Evolutionary conservation across 2,888 invertebrate genomes (phyloP).

Genomic region (Noctua pronuba): DNA sequence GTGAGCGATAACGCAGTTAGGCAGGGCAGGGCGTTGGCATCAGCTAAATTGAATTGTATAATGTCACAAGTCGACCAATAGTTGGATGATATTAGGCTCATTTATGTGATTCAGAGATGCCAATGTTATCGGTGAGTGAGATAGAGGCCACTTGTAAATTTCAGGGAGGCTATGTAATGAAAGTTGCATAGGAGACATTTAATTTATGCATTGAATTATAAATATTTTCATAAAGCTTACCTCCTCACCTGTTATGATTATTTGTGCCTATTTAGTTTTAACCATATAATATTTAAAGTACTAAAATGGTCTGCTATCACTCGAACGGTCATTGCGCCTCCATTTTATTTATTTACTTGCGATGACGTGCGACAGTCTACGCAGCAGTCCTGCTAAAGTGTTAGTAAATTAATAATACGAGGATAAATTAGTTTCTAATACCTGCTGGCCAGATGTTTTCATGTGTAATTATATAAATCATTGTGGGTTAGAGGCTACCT

Average conservation of each 20-base stretch:
- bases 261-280: slow-evolving; percentile 85
- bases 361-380: slow-evolving; percentile 75
- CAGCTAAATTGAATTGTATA: slow-evolving; percentile 76
- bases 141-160: slow-evolving; percentile 79
- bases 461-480: slow-evolving; percentile 69
- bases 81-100: slow-evolving; percentile 79
- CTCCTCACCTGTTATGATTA: slow-evolving; percentile 81
- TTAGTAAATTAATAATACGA: slow-evolving; percentile 60
- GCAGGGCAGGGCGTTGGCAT: slow-evolving; percentile 74
- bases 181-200: slow-evolving; percentile 81
- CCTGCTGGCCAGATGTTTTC: slow-evolving; percentile 77
- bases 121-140: slow-evolving; percentile 74
- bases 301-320: slow-evolving; percentile 79
- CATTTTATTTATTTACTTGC: slow-evolving; percentile 77
- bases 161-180: slow-evolving; percentile 79
- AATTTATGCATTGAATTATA: slow-evolving; percentile 84
- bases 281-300: slow-evolving; percentile 79
- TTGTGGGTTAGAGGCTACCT: slow-evolving; percentile 66
- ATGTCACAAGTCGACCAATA: slow-evolving; percentile 79
- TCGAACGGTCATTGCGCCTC: slow-evolving; percentile 81
- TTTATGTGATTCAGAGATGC: slow-evolving; percentile 77
- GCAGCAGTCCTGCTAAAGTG: slow-evolving; percentile 82
- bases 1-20: slow-evolving; percentile 74
- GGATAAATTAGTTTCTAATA: slow-evolving; percentile 65
- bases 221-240: slow-evolving; percentile 84